phyloP scores from a whole-genome alignment of 2,797 vertebrate species.

The Hippocampus kuda region DNA sequence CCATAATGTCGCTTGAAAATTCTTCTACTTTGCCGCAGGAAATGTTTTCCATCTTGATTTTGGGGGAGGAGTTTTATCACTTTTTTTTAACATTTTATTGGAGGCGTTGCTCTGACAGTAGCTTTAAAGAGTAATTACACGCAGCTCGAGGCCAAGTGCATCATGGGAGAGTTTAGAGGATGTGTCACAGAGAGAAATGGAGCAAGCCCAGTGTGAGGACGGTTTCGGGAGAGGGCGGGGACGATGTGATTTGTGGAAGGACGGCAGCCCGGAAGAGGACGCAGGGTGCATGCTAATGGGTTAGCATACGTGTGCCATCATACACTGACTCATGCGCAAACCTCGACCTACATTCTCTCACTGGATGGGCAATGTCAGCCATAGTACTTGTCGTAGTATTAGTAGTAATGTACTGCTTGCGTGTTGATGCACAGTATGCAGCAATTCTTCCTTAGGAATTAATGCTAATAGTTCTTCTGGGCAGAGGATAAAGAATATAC shows the following conservation, averaged over 20 bases:
- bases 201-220: conserved; percentile 18
- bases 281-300: conserved; percentile 3
- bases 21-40: neutral
- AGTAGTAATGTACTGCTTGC: neutral
- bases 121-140: conserved; percentile 42
- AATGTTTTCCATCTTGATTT: neutral
- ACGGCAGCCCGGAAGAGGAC: conserved; percentile 1
- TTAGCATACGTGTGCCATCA: neutral
- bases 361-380: neutral
- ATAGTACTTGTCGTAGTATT: neutral
- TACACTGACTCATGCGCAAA: neutral
- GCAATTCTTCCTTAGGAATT: too few species aligned
- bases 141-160: conserved; percentile 27
- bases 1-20: neutral
- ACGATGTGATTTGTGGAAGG: conserved; percentile 5
- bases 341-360: neutral
- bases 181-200: conserved; percentile 12
- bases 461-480: too few species aligned
- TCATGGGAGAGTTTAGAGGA: conserved; percentile 24
- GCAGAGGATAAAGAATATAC: too few species aligned
- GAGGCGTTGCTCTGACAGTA: conserved; percentile 14
- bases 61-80: neutral
- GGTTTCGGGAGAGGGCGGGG: neutral
- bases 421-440: neutral
- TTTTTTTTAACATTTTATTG: neutral